A percentile compares a stretch with the other conserved stretches of the same genome.
Evolutionary conservation across 1,140 invertebrate genomes (phyloP).

Genomic region (Drosophila mayri): DNA sequence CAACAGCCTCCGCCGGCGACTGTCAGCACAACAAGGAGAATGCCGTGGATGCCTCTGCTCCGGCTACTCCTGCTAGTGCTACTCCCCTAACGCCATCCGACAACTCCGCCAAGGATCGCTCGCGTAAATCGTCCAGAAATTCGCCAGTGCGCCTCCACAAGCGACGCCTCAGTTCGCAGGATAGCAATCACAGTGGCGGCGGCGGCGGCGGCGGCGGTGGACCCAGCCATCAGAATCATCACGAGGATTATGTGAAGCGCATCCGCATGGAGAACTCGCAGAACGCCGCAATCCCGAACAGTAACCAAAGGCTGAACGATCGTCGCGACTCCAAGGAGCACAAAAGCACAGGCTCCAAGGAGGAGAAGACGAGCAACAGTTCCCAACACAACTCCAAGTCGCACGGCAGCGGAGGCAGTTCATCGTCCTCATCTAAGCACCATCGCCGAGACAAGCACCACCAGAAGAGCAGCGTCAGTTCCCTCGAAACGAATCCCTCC

Average conservation of each 20-base stretch:
- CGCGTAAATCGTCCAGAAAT: constrained; percentile 84
- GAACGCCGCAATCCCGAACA: constrained; percentile 23
- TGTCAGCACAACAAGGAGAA: constrained; percentile 83
- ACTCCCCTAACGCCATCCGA: constrained; percentile 21
- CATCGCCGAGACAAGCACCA: constrained; percentile 66
- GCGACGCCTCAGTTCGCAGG: constrained; percentile 91
- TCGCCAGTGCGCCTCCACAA: constrained; percentile 89
- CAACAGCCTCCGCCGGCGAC: constrained; percentile 35
- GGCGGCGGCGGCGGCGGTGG: constrained; percentile 2
- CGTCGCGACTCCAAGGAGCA: constrained; percentile 91
- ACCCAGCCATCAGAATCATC: constrained; percentile 50
- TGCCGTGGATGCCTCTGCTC: constrained; percentile 36
- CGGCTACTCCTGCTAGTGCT: not conserved
- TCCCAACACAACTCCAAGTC: constrained; percentile 45
- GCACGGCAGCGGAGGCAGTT: constrained; percentile 40
- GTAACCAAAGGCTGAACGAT: constrained; percentile 85
- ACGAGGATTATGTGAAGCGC: constrained; percentile 89
- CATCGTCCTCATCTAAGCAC: constrained; percentile 65
- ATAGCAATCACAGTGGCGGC: constrained; percentile 87
- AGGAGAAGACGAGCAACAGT: constrained; percentile 53
- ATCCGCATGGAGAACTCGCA: constrained; percentile 87
- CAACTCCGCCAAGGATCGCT: constrained; percentile 56
- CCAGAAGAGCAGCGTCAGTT: constrained; percentile 46
- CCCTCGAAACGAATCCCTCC: constrained; percentile 29
- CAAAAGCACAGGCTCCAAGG: constrained; percentile 52